These are phyloP conservation scores for Drosophila yakuba DNA, from an alignment of 1,140 invertebrate genomes.

Conservation along the genomic window DNA sequence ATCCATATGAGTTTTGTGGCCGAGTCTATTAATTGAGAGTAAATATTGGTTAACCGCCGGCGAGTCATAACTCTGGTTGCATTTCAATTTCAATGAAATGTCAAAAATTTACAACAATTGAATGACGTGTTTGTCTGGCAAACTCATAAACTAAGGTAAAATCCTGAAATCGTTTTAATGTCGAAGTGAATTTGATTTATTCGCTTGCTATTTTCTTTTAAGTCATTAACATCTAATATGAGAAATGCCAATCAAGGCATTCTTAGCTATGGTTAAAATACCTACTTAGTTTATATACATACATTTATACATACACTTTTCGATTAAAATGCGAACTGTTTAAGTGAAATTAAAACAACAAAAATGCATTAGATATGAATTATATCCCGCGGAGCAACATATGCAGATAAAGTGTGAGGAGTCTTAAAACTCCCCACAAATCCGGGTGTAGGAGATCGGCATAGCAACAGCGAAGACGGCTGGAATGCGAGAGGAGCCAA, in stretches of 20 bases:
- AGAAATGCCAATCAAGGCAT: not conserved
- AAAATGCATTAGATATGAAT: too few species aligned
- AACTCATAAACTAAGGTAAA: not conserved
- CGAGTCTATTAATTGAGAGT: conserved; percentile 72
- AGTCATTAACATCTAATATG: too few species aligned
- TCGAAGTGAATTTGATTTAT: too few species aligned
- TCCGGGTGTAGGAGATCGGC: too few species aligned
- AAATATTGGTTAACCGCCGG: conserved; percentile 69
- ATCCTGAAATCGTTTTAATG: not conserved
- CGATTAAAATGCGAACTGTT: not conserved
- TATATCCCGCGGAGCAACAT: too few species aligned
- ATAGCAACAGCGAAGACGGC: too few species aligned
- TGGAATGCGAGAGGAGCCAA: too few species aligned
- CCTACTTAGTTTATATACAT: not conserved
- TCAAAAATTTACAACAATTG: conserved; percentile 3
- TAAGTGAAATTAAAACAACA: too few species aligned
- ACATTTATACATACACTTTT: not conserved
- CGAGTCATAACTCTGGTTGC: conserved; percentile 35
- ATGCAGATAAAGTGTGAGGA: not conserved
- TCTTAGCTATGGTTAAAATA: not conserved
- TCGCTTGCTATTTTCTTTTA: too few species aligned
- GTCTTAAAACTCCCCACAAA: too few species aligned
- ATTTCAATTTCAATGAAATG: conserved; percentile 14
- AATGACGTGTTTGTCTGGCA: not conserved
- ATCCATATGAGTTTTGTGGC: conserved; percentile 57